Base-by-base conservation (phyloP, 2,797 vertebrate species). In the Sarcophilus harrisii region DNA sequence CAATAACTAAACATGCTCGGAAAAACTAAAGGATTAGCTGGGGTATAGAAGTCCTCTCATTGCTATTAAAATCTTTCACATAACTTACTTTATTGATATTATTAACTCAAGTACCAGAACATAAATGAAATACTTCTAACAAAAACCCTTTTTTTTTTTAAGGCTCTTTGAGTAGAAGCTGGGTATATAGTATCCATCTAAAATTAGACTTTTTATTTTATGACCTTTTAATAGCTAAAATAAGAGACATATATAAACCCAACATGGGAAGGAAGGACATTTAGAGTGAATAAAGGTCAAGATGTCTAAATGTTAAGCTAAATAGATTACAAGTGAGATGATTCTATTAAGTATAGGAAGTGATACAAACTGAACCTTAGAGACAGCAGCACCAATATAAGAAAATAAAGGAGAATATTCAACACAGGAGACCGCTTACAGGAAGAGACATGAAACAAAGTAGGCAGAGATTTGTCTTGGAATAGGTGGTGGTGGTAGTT, bases 1-100 rank as follows among this genome's bases (percentile, higher is more conserved):
- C 62, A 96, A 91, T 16, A 94, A 60, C 59, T 52, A 93, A 94
- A 12, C 38, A 73, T 3, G 45, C 0, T 52, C 28, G 10, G 1
- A 81, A 11, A 32, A 94, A 93, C 54, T 59, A 94, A 81, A 60
- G 91, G 11, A 73, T 73, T 16, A 73, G 6, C 13, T 14, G 1
- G 45, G 1, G 55, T 90, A 90, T 93, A 5, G n/a, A 3, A 90
- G 58, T 10, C 2, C 58, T 94, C 66, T 58, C 66, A 92, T 38
- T 73, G 27, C 14, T 66, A 73, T 21, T 38, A 5, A 38, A 73
- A 73, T 73, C 66, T 38, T 73, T 73, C 16, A 92, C 0, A 4
- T 9, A 57, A 52, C 93, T 30, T 24, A 87, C 27, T 95, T 94
- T 87, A 92, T 14, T 13, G 94, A 94, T 52, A 9, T 54, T 52